Conservation (phyloP, 2,113 vertebrate genomes). For the Sander vitreus region DNA sequence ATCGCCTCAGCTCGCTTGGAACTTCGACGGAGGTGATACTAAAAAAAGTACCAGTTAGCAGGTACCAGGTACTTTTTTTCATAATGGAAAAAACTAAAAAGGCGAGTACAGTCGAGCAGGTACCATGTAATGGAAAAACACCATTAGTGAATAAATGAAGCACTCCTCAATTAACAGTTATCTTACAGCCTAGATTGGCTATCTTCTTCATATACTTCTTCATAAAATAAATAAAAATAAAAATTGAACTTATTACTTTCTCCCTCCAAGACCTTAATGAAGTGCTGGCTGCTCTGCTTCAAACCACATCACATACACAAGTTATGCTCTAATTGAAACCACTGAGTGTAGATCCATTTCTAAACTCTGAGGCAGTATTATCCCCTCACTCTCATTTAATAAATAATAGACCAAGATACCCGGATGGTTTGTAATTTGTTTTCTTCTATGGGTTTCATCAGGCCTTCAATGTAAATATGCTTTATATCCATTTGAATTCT, state of each 20-base stretch:
- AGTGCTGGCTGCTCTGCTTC: not conserved
- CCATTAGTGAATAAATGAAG: not conserved
- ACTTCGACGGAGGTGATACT: too few relatives aligned
- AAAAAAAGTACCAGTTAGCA: too few relatives aligned
- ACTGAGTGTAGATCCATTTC: constrained; percentile 21
- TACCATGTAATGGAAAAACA: too few relatives aligned
- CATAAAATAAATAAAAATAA: not conserved
- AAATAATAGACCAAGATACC: constrained; percentile 26
- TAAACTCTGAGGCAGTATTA: constrained; percentile 1
- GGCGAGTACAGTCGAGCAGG: too few relatives aligned
- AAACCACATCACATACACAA: not conserved
- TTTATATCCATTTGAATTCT: constrained; percentile 42
- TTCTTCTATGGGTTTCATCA: constrained; percentile 25
- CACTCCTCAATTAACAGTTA: not conserved
- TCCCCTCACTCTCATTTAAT: constrained; percentile 18
- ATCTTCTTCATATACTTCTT: not conserved
- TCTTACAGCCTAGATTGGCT: not conserved
- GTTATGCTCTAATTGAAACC: constrained; percentile 17
- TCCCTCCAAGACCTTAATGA: not conserved
- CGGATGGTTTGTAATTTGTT: constrained; percentile 26
- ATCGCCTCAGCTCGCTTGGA: too few relatives aligned
- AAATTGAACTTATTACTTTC: not conserved
- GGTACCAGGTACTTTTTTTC: too few relatives aligned
- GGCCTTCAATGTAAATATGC: constrained; percentile 17
- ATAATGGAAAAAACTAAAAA: too few relatives aligned